Evolutionary conservation across 1,140 invertebrate genomes (phyloP).

Genomic region (Cepaea nemoralis): DNA sequence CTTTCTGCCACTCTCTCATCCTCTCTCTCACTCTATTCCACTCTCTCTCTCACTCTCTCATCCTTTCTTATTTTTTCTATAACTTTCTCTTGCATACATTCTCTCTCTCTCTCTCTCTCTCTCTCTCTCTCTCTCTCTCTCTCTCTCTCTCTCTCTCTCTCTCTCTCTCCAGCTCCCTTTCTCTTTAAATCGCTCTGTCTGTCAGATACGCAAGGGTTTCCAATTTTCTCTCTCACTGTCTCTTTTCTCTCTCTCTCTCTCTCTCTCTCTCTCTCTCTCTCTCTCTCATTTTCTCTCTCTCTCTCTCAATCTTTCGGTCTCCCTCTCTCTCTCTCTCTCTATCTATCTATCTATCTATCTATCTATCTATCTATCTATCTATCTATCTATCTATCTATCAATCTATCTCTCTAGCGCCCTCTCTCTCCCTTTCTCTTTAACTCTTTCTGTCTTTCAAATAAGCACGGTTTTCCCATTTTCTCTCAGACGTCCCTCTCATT

Average conservation of each 20-base stretch:
- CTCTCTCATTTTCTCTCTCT: neutral
- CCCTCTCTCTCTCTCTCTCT: neutral
- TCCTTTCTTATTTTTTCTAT: neutral
- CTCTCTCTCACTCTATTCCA: no score
- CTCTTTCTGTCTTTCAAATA: no score
- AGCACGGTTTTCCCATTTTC: no score
- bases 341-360: neutral
- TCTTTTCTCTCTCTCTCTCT: neutral
- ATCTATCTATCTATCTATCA: neutral
- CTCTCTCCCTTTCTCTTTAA: neutral
- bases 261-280: neutral
- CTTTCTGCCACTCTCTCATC: no score
- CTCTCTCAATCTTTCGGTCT: neutral
- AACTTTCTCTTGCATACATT: neutral
- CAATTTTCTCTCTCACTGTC: neutral
- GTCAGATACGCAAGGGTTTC: no score
- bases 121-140: conserved; percentile 15
- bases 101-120: neutral
- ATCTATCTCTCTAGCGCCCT: neutral
- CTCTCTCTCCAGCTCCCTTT: neutral
- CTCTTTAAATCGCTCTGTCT: neutral
- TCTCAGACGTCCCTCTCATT: no score
- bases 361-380: neutral
- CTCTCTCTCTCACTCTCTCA: neutral
- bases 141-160: neutral